Evolutionary conservation across 2,888 invertebrate species (phyloP).

Genomic region (Dascillus cervinus): DNA sequence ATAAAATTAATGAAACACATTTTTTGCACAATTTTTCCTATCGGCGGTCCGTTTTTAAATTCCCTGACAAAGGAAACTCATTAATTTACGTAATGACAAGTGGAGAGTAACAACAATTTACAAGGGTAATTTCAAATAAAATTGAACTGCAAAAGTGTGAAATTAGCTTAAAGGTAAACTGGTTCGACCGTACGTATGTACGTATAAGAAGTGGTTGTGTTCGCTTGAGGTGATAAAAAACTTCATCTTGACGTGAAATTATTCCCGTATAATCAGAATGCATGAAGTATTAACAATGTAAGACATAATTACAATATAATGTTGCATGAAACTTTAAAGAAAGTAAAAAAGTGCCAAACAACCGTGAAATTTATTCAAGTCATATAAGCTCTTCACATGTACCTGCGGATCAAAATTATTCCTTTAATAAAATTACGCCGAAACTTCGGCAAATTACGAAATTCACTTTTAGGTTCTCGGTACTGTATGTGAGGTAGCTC

Average conservation of each 20-base stretch:
- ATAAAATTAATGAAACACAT: not conserved
- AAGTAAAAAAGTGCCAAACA: slow-evolving; percentile 20
- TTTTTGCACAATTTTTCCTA: not conserved
- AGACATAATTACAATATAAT: slow-evolving; percentile 34
- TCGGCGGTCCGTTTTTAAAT: not conserved
- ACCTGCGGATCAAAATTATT: not conserved
- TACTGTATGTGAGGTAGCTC: not conserved
- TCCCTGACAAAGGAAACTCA: not conserved
- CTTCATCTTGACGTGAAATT: slow-evolving; percentile 29
- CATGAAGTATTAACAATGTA: slow-evolving; percentile 34
- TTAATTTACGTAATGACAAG: no score
- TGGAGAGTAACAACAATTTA: no score
- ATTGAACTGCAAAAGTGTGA: not conserved
- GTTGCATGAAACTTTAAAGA: slow-evolving; percentile 30
- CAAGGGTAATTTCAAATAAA: not conserved
- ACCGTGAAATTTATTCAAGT: slow-evolving; percentile 14
- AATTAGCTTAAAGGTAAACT: not conserved
- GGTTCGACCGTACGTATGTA: not conserved
- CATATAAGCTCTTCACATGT: slow-evolving; percentile 3
- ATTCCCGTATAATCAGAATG: slow-evolving; percentile 30
- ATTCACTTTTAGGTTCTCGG: no score
- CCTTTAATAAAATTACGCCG: not conserved
- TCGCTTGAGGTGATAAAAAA: no score
- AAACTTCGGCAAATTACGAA: no score
- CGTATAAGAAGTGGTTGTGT: not conserved